Evolutionary conservation across 2,888 invertebrate species (phyloP), one percentile per base, ranked within the genome.

Genomic region (Sussaba pulchella): DNA sequence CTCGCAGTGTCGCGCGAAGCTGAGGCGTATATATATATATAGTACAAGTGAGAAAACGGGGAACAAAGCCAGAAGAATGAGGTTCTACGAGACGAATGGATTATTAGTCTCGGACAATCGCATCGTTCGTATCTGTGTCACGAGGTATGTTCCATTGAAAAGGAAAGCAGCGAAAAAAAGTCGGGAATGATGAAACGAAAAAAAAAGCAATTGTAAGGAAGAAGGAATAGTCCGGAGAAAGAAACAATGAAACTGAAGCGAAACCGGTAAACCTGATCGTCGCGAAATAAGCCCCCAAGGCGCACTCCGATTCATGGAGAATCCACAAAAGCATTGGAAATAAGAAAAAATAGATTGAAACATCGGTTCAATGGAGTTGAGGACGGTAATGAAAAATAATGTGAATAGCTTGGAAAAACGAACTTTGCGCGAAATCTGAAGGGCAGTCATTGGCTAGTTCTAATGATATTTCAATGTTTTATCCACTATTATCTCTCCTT

Each of bases 391-490:
- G n/a, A 21, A 17, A 50, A 47, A 45, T 21, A 70, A 57, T 64
- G 45, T 31, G 10, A 39, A 54, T 5, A 52, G 43, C 36, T 47
- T n/a, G 9, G 50, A 41, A n/a, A n/a, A 45, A 57, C 17, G 17
- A 67, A 67, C 17, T 19, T 19, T 41, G 26, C 50, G 81, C 78
- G 63, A 82, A 83, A 85, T 72, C 72, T 81, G 72, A 87, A 85
- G 88, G 86, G 88, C 88, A 88, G 87, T 89, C 86, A 87, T 88
- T 88, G 86, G 89, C 89, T 90, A 90, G 88, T 64, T 83, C 88
- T 90, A 89, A 86, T 89, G 90, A 91, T 90, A 88, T 87, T 88
- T 83, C 87, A 87, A 89, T 87, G 88, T 86, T 85, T 89, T 88
- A 88, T 87, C 87, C 84, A 85, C 86, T 86, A 85, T 74, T 84